Base-by-base conservation (phyloP, 2,797 vertebrate species). In the Pseudomugil gertrudae region DNA sequence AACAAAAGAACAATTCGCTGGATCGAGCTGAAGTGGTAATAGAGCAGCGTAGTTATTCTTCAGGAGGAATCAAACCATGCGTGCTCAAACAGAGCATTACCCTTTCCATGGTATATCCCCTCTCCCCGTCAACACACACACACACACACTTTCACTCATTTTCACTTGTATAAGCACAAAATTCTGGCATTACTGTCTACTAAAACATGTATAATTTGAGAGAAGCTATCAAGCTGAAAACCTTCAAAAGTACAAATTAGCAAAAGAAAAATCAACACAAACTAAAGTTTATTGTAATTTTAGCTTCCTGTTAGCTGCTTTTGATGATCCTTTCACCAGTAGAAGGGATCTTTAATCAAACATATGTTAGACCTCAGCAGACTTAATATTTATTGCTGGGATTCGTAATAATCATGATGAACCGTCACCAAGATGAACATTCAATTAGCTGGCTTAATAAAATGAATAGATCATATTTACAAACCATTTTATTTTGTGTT, bases 1-100 rank as follows among this genome's bases (percentile, higher is more conserved):
- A 89, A 88, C 86, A 90, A 87, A 91, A 89, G 84, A 85, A 82
- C 74, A 83, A 79, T 76, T 82, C 75, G 38, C 57, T 56, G 79
- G 66, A 67, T 76, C 51, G 69, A 69, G 67, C 84, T 67, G 78
- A 81, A 72, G 63, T 71, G 19, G 76, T 87, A 83, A 89, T 84
- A 79, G 83, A 79, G 67, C 74, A 53, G 82, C 76, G 66, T 81
- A 86, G 71, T 80, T 68, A 70, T 78, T 84, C 83, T 89, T 85
- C 78, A 63, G 77, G 80, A 89, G 74, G 77, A 87, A 83, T 85
- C 87, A 80, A 88, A 73, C 71, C 77, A 59, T 75, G 83, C 80
- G 33, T 80, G 68, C 50, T 81, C 61, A 77, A 76, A 57, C 77
- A 79, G 66, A 61, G 80, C 60, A 79, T 81, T 84, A 86, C 76